Base-by-base conservation (phyloP, 2,797 vertebrate genomes). In the Myotis myotis region DNA sequence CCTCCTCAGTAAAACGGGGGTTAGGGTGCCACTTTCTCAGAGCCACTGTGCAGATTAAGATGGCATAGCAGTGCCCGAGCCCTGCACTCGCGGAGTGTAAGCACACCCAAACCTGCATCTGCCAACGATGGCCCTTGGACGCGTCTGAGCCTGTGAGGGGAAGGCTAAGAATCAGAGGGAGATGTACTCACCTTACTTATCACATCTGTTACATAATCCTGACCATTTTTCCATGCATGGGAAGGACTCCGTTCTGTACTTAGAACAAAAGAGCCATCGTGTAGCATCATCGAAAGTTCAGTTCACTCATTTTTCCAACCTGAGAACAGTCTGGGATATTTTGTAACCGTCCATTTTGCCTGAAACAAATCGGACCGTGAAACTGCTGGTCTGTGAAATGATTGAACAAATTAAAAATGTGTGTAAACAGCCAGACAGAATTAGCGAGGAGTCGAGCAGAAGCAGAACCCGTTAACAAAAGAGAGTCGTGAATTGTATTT, bases 321-420 rank as follows among this genome's bases (percentile, higher is more conserved):
- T 60, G 78, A 92, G 68, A 71, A 74, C 55, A 62, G 33, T 28
- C 53, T 13, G 55, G 49, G 64, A 30, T 94, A 68, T 86, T 95
- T 93, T 89, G 30, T 91, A 82, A 38, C 0, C 68, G 94, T 75
- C 60, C 74, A n/a, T 96, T 94, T 87, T 85, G 47, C 53, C 91
- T 28, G 85, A 84, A 96, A 88, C 49, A 92, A 49, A 85, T 94
- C 97, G 95, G 97, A 93, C 57, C 44, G 7, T 51, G 72, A 93
- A 91, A 85, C 47, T 66, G 51, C 81, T 74, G 60, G 49, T 22
- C n/a, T 96, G 51, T 89, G 72, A 97, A 92, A 87, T 82, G 78
- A 96, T 64, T 75, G 92, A 97, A 91, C 57, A 90, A 87, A 96
- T 96, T 44, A 88, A 90, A 96, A 96, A 87, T 36, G 0, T 85